phyloP scores from a whole-genome alignment of 2,113 vertebrate genomes.

The Pseudorectes ferrugineus region DNA sequence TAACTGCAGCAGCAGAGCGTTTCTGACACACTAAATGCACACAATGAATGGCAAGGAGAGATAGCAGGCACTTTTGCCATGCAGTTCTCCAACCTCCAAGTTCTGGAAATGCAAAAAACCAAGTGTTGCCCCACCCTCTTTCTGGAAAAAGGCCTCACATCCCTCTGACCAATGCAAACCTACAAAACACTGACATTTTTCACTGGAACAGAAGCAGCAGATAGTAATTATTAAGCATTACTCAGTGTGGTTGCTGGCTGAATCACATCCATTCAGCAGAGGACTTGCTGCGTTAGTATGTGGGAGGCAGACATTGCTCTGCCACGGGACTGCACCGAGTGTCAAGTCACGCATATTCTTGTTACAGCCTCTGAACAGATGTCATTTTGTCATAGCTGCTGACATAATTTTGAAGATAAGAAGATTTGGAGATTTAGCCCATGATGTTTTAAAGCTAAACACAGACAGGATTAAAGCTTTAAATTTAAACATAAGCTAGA shows the following conservation, averaged over 20 bases:
- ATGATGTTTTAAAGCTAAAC: constrained; percentile 34
- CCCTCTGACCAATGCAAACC: neutral
- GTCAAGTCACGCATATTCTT: neutral
- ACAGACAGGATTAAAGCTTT: constrained; percentile 51
- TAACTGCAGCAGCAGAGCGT: constrained; percentile 19
- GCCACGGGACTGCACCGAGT: neutral
- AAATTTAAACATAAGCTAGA: constrained; percentile 38
- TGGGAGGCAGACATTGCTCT: neutral
- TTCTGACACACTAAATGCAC: constrained; percentile 29
- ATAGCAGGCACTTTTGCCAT: neutral
- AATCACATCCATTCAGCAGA: neutral
- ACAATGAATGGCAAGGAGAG: neutral
- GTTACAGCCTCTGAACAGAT: constrained; percentile 13
- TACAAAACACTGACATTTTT: neutral
- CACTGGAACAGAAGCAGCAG: neutral
- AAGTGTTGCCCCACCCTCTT: neutral
- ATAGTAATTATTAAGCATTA: neutral
- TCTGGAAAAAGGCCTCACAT: neutral
- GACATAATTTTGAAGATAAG: constrained; percentile 58
- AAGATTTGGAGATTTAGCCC: constrained; percentile 44
- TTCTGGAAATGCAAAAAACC: neutral
- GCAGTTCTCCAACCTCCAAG: neutral
- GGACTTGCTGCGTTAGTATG: neutral
- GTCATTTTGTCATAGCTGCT: constrained; percentile 52
- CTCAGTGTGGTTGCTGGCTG: neutral